phyloP scores from a whole-genome alignment of 1,140 invertebrate genomes.

The Amyelois transitella region DNA sequence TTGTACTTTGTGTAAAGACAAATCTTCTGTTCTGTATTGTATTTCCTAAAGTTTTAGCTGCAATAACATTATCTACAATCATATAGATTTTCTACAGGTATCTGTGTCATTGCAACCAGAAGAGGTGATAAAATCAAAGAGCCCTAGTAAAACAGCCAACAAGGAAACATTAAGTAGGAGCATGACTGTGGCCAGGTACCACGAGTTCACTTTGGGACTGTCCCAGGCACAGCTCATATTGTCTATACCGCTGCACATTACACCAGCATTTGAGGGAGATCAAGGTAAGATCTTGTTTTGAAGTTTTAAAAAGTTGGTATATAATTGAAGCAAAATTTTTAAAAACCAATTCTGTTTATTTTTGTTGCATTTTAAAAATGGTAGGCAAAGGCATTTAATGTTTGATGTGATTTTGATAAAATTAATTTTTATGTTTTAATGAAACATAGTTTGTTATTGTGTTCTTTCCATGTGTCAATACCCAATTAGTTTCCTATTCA shows the following conservation, averaged over 20 bases:
- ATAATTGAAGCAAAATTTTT: neutral
- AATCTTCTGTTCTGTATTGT: no score
- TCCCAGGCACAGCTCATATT: conserved; percentile 92
- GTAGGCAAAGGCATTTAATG: no score
- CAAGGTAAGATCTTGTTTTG: conserved; percentile 75
- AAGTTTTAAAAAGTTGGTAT: neutral
- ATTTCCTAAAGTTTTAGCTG: no score
- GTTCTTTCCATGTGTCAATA: no score
- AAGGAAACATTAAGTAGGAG: conserved; percentile 61
- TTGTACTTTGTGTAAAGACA: no score
- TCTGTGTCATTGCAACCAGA: conserved; percentile 93
- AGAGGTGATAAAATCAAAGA: conserved; percentile 79
- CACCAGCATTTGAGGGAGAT: conserved; percentile 93
- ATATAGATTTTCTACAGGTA: conserved; percentile 72
- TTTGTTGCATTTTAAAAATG: no score
- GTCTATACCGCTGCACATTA: conserved; percentile 94
- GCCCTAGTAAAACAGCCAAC: conserved; percentile 54
- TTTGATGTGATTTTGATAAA: no score
- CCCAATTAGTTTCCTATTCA: no score
- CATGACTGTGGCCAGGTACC: conserved; percentile 83
- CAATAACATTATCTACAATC: no score
- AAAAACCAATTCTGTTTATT: no score
- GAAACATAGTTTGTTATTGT: no score
- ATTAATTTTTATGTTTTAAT: no score
- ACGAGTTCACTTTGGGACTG: conserved; percentile 93